Percentiles rank a stretch among this genome's conserved stretches.
Evolutionary conservation across 2,113 vertebrate species (phyloP).

Genomic region (Colossoma macropomum): DNA sequence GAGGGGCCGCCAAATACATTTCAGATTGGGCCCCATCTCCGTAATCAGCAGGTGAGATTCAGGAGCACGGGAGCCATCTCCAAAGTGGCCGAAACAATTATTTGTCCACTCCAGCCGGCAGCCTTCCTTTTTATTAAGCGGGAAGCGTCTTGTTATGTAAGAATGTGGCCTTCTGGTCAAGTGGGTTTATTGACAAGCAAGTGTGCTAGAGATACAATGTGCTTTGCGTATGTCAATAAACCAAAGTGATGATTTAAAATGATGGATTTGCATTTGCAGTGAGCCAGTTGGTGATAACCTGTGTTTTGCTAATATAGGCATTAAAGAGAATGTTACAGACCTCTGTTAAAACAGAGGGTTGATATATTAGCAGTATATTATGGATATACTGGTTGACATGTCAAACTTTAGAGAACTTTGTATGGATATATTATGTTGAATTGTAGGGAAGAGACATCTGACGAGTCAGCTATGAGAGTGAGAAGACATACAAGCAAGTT

Average conservation of each 20-base stretch:
- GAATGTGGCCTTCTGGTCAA: not conserved
- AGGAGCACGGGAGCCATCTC: conserved; percentile 63
- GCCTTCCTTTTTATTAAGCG: conserved; percentile 43
- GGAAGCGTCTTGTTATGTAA: conserved; percentile 28
- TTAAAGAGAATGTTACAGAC: not conserved
- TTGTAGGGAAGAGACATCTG: not conserved
- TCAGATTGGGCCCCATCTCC: conserved; percentile 38
- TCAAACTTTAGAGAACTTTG: not conserved
- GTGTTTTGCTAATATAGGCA: not conserved
- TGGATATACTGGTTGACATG: not conserved
- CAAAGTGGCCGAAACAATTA: conserved; percentile 60
- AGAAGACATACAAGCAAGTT: not conserved
- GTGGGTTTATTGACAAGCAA: conserved; percentile 40
- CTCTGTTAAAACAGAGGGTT: too few relatives aligned
- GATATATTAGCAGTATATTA: not conserved
- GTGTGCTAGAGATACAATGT: not conserved
- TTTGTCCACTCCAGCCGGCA: conserved; percentile 9
- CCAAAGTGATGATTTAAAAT: not conserved
- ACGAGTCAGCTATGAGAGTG: not conserved
- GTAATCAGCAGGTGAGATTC: conserved; percentile 69
- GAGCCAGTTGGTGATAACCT: not conserved
- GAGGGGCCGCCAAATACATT: conserved; percentile 12
- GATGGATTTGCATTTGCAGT: not conserved
- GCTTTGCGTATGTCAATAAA: not conserved
- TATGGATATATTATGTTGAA: not conserved